Evolutionary conservation across 2,888 invertebrate species (phyloP).

Genomic region (Schrankia costaestrigalis): DNA sequence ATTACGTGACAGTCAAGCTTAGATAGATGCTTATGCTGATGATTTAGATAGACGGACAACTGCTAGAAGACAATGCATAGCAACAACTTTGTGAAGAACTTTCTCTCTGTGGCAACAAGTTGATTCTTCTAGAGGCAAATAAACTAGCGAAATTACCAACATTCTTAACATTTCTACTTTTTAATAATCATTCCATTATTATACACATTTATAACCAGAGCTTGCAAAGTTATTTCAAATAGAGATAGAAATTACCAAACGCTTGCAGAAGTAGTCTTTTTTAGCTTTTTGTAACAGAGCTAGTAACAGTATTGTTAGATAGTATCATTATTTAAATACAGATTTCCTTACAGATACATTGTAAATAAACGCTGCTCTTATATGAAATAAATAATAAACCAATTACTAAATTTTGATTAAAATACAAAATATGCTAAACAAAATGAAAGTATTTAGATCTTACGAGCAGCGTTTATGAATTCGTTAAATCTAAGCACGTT

Average conservation of each 20-base stretch:
- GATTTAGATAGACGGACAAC: slow-evolving; percentile 22
- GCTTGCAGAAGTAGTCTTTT: slow-evolving; percentile 2
- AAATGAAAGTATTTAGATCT: no score
- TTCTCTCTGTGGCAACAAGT: slow-evolving; percentile 13
- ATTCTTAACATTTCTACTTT: slow-evolving; percentile 18
- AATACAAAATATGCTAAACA: not conserved
- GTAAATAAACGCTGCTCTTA: slow-evolving; percentile 23
- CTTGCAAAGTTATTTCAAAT: slow-evolving; percentile 1
- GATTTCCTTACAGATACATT: slow-evolving; percentile 11
- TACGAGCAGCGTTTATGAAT: slow-evolving; percentile 27
- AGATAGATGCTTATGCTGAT: slow-evolving; percentile 39
- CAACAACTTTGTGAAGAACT: slow-evolving; percentile 20
- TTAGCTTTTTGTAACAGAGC: slow-evolving; percentile 10
- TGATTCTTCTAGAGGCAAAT: slow-evolving; percentile 29
- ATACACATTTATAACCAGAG: slow-evolving; percentile 10
- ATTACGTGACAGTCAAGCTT: slow-evolving; percentile 53
- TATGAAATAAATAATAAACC: not conserved
- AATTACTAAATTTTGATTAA: not conserved
- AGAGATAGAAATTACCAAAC: slow-evolving; percentile 9
- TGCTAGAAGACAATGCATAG: slow-evolving; percentile 35
- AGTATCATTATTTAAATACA: slow-evolving; percentile 14
- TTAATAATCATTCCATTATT: slow-evolving; percentile 15
- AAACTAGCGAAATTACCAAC: slow-evolving; percentile 28
- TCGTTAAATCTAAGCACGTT: slow-evolving; percentile 31
- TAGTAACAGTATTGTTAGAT: no score